Evolutionary conservation across 2,797 vertebrate genomes (phyloP), one percentile per base, ranked within the genome.

Genomic region (Siniperca obscura): DNA sequence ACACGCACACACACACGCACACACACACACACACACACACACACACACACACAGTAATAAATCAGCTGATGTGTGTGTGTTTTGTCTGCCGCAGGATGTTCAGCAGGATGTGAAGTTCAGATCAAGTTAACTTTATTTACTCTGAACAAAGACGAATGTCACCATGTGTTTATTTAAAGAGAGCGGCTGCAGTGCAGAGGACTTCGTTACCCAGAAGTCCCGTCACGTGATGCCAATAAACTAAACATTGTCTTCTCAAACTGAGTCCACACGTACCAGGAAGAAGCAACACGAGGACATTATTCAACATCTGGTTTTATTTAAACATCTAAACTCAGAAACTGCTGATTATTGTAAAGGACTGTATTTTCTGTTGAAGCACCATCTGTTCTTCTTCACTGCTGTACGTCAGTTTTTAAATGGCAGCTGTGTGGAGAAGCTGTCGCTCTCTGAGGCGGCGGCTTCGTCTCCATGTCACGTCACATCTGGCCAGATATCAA

Each of bases 151-250:
- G 65, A 48, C 7, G 5, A 36, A 46, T 50, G 50, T 62, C 68
- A n/a, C n/a, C 0, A 11, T 10, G 40, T 68, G 64, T 48, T 81
- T 78, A 42, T 71, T 68, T 68, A 62, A 76, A 38, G 55, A 44
- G 14, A 21, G 42, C 16, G 19, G 56, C 72, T 34, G 36, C 36
- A 34, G 7, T 25, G 27, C 34, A n/a, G 42, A 59, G 44, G 62
- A 81, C 67, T 67, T 14, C 68, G 27, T 76, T 77, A 72, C 74
- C 68, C 69, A 73, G 68, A 77, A 72, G 3, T 8, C 61, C 61
- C 3, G n/a, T 67, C 36, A 52, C 34, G 8, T 6, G 16, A 55
- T 22, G 11, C 52, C 16, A 16, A 38, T 3, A 59, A 67, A 27
- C 52, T 25, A 30, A 68, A 60, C 42, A 7, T 40, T 30, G 30